phyloP scores from a whole-genome alignment of 2,888 invertebrate species.

The Schizaphis graminum region DNA sequence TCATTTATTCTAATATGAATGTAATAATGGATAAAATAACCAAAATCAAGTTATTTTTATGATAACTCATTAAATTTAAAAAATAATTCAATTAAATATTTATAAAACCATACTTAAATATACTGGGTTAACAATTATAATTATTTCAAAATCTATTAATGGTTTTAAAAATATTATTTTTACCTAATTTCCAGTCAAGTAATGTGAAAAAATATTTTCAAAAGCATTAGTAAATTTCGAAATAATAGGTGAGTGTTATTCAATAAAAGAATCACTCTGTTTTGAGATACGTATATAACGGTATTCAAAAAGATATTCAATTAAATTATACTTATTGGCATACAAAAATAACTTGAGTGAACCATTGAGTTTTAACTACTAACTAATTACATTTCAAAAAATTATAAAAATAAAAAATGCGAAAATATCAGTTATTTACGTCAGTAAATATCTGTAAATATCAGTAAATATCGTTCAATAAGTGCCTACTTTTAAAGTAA shows the following conservation, averaged over 20 bases:
- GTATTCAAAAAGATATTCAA: neutral
- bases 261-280: too few species aligned
- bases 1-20: neutral
- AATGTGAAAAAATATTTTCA: too few species aligned
- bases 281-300: neutral
- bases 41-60: neutral
- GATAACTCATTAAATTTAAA: neutral
- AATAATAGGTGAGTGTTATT: too few species aligned
- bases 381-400: neutral
- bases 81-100: neutral
- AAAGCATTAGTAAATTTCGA: too few species aligned
- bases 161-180: too few species aligned
- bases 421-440: neutral
- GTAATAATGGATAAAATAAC: neutral
- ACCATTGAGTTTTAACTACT: neutral
- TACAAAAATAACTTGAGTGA: neutral
- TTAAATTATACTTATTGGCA: neutral
- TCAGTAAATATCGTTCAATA: neutral
- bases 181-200: too few species aligned
- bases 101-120: neutral
- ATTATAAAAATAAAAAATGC: neutral
- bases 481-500: neutral
- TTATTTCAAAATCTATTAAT: too few species aligned
- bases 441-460: too few species aligned
- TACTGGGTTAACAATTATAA: too few species aligned